A percentile compares a stretch with the other conserved stretches of the same genome.
These are phyloP conservation scores for Drosophila demipolita DNA, from an alignment of 2,888 invertebrate genomes.

Conservation along the genomic window DNA sequence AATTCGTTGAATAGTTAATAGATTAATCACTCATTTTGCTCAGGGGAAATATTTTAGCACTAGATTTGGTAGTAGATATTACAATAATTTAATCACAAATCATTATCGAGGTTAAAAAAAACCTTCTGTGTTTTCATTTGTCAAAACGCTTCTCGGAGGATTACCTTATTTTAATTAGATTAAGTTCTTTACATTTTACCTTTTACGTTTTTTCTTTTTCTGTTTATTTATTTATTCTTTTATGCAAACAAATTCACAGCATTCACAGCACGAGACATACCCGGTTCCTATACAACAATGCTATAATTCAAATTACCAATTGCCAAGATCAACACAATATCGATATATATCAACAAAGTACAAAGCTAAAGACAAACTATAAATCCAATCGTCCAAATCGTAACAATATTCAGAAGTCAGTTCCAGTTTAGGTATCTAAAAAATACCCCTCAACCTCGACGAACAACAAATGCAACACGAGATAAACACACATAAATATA, in stretches of 20 bases:
- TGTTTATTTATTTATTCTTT: constrained; percentile 53
- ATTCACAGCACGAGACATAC: constrained; percentile 84
- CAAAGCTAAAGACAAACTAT: constrained; percentile 54
- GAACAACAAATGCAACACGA: constrained; percentile 46
- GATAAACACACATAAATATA: not conserved
- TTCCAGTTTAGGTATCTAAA: constrained; percentile 51
- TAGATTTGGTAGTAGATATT: not conserved
- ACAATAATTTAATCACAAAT: not conserved
- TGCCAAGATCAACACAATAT: constrained; percentile 66
- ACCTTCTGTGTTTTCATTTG: not conserved
- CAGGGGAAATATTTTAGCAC: not conserved
- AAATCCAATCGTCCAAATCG: constrained; percentile 29
- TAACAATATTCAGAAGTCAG: constrained; percentile 29
- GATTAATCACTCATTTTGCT: constrained; percentile 1
- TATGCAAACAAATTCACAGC: constrained; percentile 83
- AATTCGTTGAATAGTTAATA: not conserved
- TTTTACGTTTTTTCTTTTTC: constrained; percentile 31
- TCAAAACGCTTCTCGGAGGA: not conserved
- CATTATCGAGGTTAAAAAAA: not conserved
- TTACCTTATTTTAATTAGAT: constrained; percentile 13
- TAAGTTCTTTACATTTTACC: constrained; percentile 31
- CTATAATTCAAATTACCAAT: constrained; percentile 69
- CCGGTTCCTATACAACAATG: constrained; percentile 83
- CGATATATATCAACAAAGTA: constrained; percentile 61
- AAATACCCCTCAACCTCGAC: constrained; percentile 35